A percentile compares a stretch with the other conserved stretches of the same genome.
Evolutionary conservation across 2,797 vertebrate genomes (phyloP).

Genomic region (Phylloscopus collybita): DNA sequence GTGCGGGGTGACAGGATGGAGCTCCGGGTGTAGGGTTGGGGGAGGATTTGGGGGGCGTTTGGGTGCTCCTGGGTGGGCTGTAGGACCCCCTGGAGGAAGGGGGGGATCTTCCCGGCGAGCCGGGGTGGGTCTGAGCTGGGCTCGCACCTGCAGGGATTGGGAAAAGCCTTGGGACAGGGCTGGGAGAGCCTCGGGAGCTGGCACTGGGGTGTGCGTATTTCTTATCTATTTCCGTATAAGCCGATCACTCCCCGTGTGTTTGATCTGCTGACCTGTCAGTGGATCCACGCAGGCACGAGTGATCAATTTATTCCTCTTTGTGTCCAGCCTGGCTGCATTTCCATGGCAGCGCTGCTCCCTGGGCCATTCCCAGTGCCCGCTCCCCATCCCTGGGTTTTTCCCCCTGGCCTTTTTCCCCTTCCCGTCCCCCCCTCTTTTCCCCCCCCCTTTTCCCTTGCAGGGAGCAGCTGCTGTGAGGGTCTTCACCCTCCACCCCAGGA

Average conservation of each 20-base stretch:
- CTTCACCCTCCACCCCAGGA: fast-evolving
- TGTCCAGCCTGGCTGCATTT: fast-evolving
- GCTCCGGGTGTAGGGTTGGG: too few relatives aligned
- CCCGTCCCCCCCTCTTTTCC: too few relatives aligned
- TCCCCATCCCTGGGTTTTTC: fast-evolving
- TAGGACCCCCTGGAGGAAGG: neutral
- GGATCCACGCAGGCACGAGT: fast-evolving
- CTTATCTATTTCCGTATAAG: fast-evolving
- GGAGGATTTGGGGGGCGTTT: too few relatives aligned
- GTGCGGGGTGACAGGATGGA: neutral
- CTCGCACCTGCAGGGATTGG: neutral
- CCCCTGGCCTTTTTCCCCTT: too few relatives aligned
- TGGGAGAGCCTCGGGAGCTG: neutral
- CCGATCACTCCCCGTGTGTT: fast-evolving
- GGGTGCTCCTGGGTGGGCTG: neutral
- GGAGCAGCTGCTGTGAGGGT: neutral
- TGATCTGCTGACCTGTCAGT: fast-evolving
- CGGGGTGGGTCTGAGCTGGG: neutral
- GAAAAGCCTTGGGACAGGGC: neutral
- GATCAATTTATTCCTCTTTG: fast-evolving
- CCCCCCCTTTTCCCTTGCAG: too few relatives aligned
- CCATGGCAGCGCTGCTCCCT: fast-evolving
- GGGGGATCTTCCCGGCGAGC: too few relatives aligned
- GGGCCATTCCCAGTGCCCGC: fast-evolving
- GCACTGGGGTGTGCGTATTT: fast-evolving